Conservation (phyloP, 2,797 vertebrate genomes). For the Aphelocoma californica region DNA sequence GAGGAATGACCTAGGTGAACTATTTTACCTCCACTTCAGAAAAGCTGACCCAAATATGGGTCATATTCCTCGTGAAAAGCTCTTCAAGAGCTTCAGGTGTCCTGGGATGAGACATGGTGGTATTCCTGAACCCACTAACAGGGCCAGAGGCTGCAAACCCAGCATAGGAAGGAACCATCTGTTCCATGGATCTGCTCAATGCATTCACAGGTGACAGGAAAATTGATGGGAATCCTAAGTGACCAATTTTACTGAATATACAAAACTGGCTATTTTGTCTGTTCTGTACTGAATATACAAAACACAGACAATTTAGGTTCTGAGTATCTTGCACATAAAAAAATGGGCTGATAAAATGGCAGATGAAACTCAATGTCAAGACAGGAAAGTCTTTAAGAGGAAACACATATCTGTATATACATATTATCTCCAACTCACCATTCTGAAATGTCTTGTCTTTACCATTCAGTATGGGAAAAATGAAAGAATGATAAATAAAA, state of each 20-base stretch:
- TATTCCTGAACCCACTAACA: background rate
- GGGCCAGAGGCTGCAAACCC: background rate
- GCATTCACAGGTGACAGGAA: background rate
- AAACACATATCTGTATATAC: background rate
- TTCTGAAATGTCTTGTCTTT: background rate
- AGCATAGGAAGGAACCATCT: rapidly evolving
- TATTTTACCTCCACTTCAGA: background rate
- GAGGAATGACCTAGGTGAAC: background rate
- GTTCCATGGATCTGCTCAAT: background rate
- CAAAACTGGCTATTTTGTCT: no score
- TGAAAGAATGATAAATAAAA: background rate
- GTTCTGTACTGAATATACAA: background rate
- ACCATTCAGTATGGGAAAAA: background rate
- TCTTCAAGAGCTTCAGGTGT: background rate
- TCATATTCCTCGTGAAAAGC: background rate
- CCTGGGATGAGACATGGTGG: background rate
- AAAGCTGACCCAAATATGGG: background rate
- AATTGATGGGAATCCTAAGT: background rate
- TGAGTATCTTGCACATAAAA: background rate
- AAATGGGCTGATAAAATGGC: background rate
- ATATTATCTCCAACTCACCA: background rate
- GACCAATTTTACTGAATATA: background rate
- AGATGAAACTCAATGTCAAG: background rate
- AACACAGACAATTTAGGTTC: background rate
- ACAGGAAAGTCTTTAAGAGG: background rate